Evolutionary conservation across 2,113 vertebrate genomes (phyloP).

Genomic region (Hemibates koningsi): DNA sequence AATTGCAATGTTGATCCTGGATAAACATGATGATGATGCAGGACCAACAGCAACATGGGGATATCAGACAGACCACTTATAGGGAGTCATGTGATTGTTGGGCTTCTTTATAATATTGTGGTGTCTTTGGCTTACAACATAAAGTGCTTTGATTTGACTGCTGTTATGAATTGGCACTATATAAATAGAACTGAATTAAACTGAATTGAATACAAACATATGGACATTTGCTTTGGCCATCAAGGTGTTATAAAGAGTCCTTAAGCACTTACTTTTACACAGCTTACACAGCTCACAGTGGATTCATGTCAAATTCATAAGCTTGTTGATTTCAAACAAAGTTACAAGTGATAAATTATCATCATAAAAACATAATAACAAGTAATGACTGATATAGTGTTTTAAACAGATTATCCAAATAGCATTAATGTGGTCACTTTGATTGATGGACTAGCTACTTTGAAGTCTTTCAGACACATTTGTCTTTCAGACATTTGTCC

Average conservation of each 20-base stretch:
- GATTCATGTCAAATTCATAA: not conserved
- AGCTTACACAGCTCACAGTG: not conserved
- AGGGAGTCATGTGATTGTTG: not conserved
- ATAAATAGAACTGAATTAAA: not conserved
- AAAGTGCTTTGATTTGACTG: not conserved
- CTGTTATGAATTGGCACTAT: not conserved
- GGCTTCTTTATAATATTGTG: not conserved
- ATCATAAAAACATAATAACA: not conserved
- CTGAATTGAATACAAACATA: not conserved
- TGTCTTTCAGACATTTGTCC: not conserved
- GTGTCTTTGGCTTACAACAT: not conserved
- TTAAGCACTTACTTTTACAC: not conserved
- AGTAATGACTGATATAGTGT: not conserved
- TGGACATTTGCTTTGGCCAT: not conserved
- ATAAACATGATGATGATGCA: not conserved
- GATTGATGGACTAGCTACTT: not conserved
- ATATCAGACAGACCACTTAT: not conserved
- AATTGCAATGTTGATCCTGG: not conserved
- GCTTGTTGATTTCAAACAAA: not conserved
- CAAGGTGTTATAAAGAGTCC: not conserved
- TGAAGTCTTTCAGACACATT: not conserved
- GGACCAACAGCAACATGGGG: not conserved
- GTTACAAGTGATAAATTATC: not conserved
- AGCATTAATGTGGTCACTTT: not conserved
- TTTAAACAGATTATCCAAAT: not conserved